Evolutionary conservation across 2,888 invertebrate species (phyloP), one percentile per base, ranked within the genome.

Genomic region (Rhopalosiphum nymphaeae): DNA sequence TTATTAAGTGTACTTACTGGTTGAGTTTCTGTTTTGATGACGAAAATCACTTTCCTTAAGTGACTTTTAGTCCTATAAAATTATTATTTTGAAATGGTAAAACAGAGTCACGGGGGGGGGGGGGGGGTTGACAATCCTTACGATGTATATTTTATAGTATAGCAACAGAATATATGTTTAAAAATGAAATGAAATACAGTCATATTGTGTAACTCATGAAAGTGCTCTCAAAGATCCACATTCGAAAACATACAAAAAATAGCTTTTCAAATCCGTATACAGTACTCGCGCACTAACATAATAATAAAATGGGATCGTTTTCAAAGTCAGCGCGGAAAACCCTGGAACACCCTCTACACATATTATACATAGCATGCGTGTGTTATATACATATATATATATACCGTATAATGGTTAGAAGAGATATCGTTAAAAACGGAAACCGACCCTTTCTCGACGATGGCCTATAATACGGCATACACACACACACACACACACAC

Each of bases 391-490:
- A 49, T 84, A 78, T 36, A n/a, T 85, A 5, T 10, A n/a, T 86
- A n/a, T 85, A 53, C 42, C 25, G 13, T 91, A n/a, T 86, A n/a
- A 53, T 53, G 53, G 57, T 91, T 57, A 86, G 91, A 57, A 78
- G 85, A 87, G 49, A 87, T 92, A 89, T 93, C 93, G 85, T 93
- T 93, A 90, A 93, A 89, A 93, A 90, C 93, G 93, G 93, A 93
- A 93, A 93, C 46, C 89, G 93, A 93, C 93, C 93, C 93, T 92
- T 87, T 85, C 84, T 93, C 93, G 57, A 36, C 89, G 78, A 16
- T 1, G 78, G 78, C n/a, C 16, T 36, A 67, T 67, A n/a, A 67
- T 67, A 67, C n/a, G 56, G 13, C n/a, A 13, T n/a, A n/a, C 67
- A n/a, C 67, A 67, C n/a, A 5, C 67, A 53, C 91, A 46, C 57